Conservation (phyloP, 2,888 invertebrate species). For the Parascotia fuliginaria region DNA sequence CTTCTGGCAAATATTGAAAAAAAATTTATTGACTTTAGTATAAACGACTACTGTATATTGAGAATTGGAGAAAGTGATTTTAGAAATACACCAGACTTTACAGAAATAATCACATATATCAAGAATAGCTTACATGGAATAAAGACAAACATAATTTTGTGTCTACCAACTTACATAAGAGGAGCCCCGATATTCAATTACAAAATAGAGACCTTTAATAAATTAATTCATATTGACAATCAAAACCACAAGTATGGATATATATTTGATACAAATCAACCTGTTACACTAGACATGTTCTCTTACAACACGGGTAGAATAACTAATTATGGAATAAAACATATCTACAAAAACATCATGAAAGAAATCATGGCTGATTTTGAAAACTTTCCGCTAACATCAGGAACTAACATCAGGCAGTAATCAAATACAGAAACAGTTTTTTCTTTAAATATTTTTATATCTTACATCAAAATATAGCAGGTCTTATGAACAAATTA, state of each 20-base stretch:
- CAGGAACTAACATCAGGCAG: not conserved
- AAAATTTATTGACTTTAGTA: too few species aligned
- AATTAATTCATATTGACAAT: slow-evolving; percentile 7
- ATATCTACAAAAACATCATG: not conserved
- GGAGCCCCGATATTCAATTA: slow-evolving; percentile 13
- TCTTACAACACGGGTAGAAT: slow-evolving; percentile 8
- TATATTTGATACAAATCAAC: slow-evolving; percentile 10
- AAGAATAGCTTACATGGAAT: not conserved
- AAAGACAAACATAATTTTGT: slow-evolving; percentile 8
- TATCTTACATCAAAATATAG: too few species aligned
- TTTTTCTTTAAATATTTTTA: too few species aligned
- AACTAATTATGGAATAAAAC: slow-evolving; percentile 2
- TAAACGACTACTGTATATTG: slow-evolving; percentile 4
- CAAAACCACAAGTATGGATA: slow-evolving; percentile 11
- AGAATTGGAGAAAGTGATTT: slow-evolving; percentile 6
- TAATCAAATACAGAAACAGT: too few species aligned
- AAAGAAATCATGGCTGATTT: not conserved
- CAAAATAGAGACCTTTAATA: slow-evolving; percentile 13
- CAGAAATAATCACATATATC: not conserved
- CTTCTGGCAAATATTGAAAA: not conserved
- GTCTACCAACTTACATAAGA: slow-evolving; percentile 6
- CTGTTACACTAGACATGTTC: slow-evolving; percentile 2
- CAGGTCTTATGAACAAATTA: too few species aligned
- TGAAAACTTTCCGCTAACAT: not conserved
- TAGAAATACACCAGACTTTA: not conserved